Evolutionary conservation across 2,797 vertebrate genomes (phyloP), one percentile per base, ranked within the genome.

Genomic region (Discoglossus pictus): DNA sequence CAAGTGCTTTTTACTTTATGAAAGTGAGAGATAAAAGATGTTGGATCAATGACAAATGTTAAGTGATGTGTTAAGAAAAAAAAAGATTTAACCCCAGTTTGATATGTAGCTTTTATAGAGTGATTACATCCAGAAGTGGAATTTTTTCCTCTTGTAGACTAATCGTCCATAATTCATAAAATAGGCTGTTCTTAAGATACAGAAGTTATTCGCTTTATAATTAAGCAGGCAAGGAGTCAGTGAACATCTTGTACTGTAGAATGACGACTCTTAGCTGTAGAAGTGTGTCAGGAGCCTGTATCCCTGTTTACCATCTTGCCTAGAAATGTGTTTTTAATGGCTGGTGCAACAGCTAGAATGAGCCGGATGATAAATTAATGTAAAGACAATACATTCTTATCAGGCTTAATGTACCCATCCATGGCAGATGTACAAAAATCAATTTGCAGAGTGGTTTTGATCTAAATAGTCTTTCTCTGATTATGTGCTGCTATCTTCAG

Each of bases 271-370:
- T 15, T 52, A 15, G 0, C 16, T 35, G 4, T 47, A 50, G 36
- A 48, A 55, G 7, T 47, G 21, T 67, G 64, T 65, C 58, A 54
- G 8, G 39, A 31, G 59, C 35, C 36, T 24, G 1, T 53, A 51
- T 61, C 59, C 73, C 43, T 12, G 27, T 46, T 62, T 61, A 31
- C 16, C 13, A 20, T 58, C 65, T 71, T 69, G 60, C 20, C 40
- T 18, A 35, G 61, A 76, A 65, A 46, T 68, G 61, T 62, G 40
- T 54, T 72, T 66, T 74, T 67, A 61, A 42, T 76, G 64, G 53
- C 55, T 47, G 62, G 10, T 34, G 40, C 54, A 56, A 65, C 55
- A 42, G 51, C 62, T 24, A 7, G 61, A 35, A 25, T n/a, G 2
- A 31, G 34, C 38, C 13, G 1, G 25, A 5, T 55, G 64, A 50